phyloP scores from a whole-genome alignment of 1,140 invertebrate species.

The Nilaparvata lugens region DNA sequence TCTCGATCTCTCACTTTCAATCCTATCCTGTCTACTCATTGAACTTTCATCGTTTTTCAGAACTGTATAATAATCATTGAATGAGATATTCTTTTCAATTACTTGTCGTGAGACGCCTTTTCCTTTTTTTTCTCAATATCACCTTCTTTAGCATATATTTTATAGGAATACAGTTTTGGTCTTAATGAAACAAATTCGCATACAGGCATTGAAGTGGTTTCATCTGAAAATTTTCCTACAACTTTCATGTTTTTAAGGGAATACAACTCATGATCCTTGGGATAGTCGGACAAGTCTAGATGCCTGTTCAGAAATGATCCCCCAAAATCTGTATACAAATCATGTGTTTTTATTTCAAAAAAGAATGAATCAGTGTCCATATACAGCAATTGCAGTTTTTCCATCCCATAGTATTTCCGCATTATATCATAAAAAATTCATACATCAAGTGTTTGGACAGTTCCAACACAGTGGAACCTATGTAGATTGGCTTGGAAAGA shows the following conservation, averaged over 20 bases:
- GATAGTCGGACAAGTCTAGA: constrained; percentile 24
- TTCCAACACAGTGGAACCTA: constrained; percentile 18
- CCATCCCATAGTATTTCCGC: constrained; percentile 1
- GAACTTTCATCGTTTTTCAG: constrained; percentile 10
- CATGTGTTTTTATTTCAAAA: constrained; percentile 27
- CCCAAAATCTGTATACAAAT: constrained; percentile 20
- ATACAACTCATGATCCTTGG: constrained; percentile 15
- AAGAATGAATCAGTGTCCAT: constrained; percentile 36
- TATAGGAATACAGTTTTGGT: constrained; percentile 36
- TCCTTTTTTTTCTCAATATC: constrained; percentile 18
- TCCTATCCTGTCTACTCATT: background rate
- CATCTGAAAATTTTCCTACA: constrained; percentile 41
- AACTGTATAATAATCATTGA: constrained; percentile 18
- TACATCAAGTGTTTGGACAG: constrained; percentile 20
- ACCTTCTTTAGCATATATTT: constrained; percentile 18
- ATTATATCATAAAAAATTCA: constrained; percentile 21
- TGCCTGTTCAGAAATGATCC: background rate
- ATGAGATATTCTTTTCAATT: constrained; percentile 17
- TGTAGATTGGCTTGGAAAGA: constrained; percentile 19
- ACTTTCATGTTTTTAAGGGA: constrained; percentile 35
- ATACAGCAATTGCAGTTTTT: constrained; percentile 29
- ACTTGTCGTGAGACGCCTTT: constrained; percentile 26
- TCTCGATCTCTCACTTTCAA: no score
- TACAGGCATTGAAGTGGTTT: constrained; percentile 34
- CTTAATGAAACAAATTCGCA: constrained; percentile 35